Evolutionary conservation across 2,888 invertebrate species (phyloP), one percentile per base, ranked within the genome.

Genomic region (Caenorhabditis sp.): DNA sequence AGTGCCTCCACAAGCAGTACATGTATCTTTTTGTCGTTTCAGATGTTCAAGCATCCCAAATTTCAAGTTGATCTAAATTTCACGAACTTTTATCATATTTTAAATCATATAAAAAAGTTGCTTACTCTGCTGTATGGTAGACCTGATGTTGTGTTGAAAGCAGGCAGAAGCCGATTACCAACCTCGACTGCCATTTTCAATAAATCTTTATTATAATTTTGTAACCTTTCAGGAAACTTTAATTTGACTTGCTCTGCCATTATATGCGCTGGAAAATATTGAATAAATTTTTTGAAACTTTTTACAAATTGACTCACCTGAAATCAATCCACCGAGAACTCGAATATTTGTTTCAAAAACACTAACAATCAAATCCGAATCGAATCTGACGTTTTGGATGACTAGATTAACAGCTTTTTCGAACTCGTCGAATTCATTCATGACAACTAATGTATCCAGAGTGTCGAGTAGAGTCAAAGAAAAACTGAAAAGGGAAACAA

Each of bases 311-410:
- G 12, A 5, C 59, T 17, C 27, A 81, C 84, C 84, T 53, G 91
- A 91, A 89, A 94, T 76, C 12, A 88, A 67, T 12, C 85, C 87
- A 93, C 97, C 97, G n/a, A 99, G 90, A 90, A 99, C 93, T 82
- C 97, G 91, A 83, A 99, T 99, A 89, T 97, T 99, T 10, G 96
- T 96, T 90, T 99, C 97, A 89, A 99, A 99, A 4, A 99, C 95
- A 0, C 97, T 97, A 10, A 99, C 97, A 63, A 95, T 92, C 72
- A 97, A 92, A 89, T 99, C 95, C 80, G 92, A 93, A 88, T 99
- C 95, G 89, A 99, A 97, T 64, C 91, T 92, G 10, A 97, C 94
- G 88, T 95, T 93, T 69, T 91, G 91, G 76, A 95, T 92, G 53
- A 97, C 92, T 74, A 94, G 90, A 89, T 92, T 92, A 4, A 95